phyloP scores from a whole-genome alignment of 2,797 vertebrate genomes.

The Hippoglossus hippoglossus region DNA sequence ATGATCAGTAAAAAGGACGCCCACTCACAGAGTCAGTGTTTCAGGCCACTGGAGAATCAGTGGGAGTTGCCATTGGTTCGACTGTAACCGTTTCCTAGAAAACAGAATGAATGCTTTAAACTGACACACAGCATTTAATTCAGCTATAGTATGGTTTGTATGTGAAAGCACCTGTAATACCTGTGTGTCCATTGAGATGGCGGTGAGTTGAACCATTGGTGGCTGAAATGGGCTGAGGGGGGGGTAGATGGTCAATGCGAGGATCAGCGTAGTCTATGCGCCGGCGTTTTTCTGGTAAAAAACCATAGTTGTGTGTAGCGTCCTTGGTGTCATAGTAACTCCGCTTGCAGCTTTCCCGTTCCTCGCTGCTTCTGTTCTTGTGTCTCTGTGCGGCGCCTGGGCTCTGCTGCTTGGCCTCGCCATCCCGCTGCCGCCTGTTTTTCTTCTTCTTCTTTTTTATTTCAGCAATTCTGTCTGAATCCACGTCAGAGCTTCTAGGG shows the following conservation, averaged over 20 bases:
- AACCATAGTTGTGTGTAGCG: constrained; percentile 46
- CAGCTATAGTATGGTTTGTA: background rate
- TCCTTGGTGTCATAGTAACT: constrained; percentile 52
- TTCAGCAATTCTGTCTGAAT: constrained; percentile 79
- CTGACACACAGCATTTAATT: background rate
- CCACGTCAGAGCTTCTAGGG: constrained; percentile 83
- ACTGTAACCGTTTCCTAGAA: constrained; percentile 72
- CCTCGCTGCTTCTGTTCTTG: constrained; percentile 62
- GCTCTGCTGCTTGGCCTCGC: constrained; percentile 61
- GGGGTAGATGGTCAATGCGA: constrained; percentile 1
- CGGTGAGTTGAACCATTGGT: constrained; percentile 42
- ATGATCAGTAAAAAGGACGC: background rate
- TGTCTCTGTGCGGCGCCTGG: constrained; percentile 28
- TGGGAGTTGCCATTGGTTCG: constrained; percentile 62
- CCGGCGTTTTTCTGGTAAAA: constrained; percentile 54
- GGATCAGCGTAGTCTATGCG: constrained; percentile 13
- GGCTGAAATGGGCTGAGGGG: constrained; percentile 31
- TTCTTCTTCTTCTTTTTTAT: constrained; percentile 90
- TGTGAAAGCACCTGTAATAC: constrained; percentile 42
- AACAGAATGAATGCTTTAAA: constrained; percentile 15
- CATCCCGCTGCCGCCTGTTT: constrained; percentile 84
- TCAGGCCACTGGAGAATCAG: constrained; percentile 60
- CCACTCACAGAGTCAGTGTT: constrained; percentile 70
- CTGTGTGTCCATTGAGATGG: constrained; percentile 74
- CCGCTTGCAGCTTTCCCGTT: constrained; percentile 67